Conservation (phyloP, 2,888 invertebrate genomes). For the Schizaphis graminum region DNA sequence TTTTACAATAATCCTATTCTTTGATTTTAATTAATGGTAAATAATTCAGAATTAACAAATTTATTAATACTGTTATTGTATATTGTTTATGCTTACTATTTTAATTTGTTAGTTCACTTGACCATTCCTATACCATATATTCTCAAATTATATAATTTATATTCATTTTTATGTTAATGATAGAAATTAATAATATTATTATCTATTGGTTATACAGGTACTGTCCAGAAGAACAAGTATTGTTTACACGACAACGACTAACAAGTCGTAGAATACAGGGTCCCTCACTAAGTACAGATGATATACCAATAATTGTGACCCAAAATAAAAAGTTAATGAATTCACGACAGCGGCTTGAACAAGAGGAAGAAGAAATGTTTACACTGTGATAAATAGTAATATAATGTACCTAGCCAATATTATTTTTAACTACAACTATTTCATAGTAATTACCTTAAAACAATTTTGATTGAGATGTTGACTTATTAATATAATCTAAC, state of each 20-base stretch:
- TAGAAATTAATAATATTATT: not conserved
- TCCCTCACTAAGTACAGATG: constrained; percentile 66
- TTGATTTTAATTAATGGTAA: not conserved
- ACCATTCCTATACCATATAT: not conserved
- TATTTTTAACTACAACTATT: constrained; percentile 14
- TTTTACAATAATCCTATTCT: not conserved
- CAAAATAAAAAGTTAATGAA: constrained; percentile 85
- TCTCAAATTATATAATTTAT: not conserved
- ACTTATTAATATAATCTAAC: constrained; percentile 8
- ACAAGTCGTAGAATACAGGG: constrained; percentile 71
- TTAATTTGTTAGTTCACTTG: not conserved
- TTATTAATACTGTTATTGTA: not conserved
- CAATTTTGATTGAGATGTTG: not conserved
- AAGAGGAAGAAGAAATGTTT: constrained; percentile 90
- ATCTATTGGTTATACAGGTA: constrained; percentile 44
- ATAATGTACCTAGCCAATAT: constrained; percentile 70
- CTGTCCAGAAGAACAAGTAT: constrained; percentile 65
- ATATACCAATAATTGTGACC: constrained; percentile 78
- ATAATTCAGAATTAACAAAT: not conserved
- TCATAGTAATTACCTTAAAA: constrained; percentile 1
- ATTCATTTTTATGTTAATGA: not conserved
- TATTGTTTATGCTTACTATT: not conserved
- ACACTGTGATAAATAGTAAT: constrained; percentile 80
- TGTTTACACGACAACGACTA: constrained; percentile 69
- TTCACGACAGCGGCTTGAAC: constrained; percentile 85